Percentiles rank a stretch among this genome's conserved stretches.
These are phyloP conservation scores for Andricus grossulariae DNA, from an alignment of 1,140 invertebrate species.

Conservation along the genomic window DNA sequence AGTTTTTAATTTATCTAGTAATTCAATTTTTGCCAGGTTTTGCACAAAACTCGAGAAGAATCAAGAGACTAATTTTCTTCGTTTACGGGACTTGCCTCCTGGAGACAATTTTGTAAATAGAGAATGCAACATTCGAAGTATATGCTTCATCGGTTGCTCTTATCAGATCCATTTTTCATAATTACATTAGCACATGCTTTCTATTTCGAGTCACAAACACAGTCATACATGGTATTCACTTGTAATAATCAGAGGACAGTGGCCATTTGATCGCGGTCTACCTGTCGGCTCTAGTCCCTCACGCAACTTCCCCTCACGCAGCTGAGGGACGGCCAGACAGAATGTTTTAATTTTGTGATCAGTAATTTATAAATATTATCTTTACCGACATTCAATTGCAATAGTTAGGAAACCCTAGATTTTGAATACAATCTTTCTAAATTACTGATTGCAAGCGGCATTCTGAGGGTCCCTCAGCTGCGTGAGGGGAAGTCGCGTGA, in stretches of 20 bases:
- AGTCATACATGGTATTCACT: conserved; percentile 22
- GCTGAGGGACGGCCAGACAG: too few relatives aligned
- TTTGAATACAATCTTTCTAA: too few relatives aligned
- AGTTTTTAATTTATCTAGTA: neutral
- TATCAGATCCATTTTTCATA: conserved; percentile 36
- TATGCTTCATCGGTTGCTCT: neutral
- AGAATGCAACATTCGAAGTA: neutral
- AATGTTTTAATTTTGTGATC: too few relatives aligned
- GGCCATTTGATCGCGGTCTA: too few relatives aligned
- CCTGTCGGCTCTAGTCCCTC: too few relatives aligned
- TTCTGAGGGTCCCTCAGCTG: too few relatives aligned
- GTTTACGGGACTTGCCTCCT: conserved; percentile 3
- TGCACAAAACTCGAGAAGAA: conserved; percentile 11
- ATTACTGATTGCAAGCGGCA: too few relatives aligned
- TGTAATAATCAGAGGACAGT: conserved; percentile 20
- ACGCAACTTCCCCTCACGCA: too few relatives aligned
- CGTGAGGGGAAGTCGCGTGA: too few relatives aligned
- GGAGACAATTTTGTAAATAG: conserved; percentile 13
- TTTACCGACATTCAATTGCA: too few relatives aligned
- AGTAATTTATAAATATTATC: too few relatives aligned
- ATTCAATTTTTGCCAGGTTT: neutral
- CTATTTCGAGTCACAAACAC: conserved; percentile 9
- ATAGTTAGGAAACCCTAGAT: too few relatives aligned
- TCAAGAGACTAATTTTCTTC: neutral
- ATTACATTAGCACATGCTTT: neutral